Conservation (phyloP, 2,797 vertebrate genomes). For the Rhadinocentrus ornatus region DNA sequence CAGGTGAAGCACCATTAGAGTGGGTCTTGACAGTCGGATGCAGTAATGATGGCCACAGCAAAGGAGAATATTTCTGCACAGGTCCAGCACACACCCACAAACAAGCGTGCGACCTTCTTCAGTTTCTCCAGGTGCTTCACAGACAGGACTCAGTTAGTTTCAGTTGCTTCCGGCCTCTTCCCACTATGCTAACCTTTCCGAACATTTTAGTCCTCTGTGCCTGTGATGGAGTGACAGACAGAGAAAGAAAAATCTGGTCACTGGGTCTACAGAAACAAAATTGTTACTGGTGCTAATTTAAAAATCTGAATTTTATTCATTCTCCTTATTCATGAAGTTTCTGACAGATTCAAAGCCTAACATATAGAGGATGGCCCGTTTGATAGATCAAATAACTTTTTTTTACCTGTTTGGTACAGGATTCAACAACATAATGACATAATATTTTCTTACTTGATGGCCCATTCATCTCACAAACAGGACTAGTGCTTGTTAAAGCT, state of each 20-base stretch:
- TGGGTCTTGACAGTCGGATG: conserved; percentile 65
- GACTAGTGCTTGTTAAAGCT: background rate
- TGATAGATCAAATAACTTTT: conserved; percentile 47
- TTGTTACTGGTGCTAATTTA: too few relatives aligned
- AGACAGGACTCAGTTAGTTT: conserved; percentile 29
- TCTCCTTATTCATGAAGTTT: too few relatives aligned
- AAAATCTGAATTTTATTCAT: too few relatives aligned
- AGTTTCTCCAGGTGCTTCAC: conserved; percentile 25
- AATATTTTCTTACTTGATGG: conserved; percentile 71
- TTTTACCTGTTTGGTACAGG: conserved; percentile 5
- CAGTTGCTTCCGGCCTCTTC: conserved; percentile 21
- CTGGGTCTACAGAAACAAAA: too few relatives aligned
- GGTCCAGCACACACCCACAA: conserved; percentile 4
- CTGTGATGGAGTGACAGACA: conserved; percentile 27
- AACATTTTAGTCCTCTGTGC: conserved; percentile 18
- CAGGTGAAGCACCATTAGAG: conserved; percentile 76
- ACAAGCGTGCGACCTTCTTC: background rate
- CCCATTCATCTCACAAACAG: background rate
- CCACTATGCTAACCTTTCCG: conserved; percentile 20
- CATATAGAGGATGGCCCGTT: too few relatives aligned
- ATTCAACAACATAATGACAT: conserved; percentile 65
- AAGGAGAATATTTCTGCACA: background rate
- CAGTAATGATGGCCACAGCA: conserved; percentile 61
- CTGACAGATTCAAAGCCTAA: too few relatives aligned
- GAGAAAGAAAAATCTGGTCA: conserved; percentile 30